phyloP scores from a whole-genome alignment of 2,888 invertebrate species.

The Muscina levida region DNA sequence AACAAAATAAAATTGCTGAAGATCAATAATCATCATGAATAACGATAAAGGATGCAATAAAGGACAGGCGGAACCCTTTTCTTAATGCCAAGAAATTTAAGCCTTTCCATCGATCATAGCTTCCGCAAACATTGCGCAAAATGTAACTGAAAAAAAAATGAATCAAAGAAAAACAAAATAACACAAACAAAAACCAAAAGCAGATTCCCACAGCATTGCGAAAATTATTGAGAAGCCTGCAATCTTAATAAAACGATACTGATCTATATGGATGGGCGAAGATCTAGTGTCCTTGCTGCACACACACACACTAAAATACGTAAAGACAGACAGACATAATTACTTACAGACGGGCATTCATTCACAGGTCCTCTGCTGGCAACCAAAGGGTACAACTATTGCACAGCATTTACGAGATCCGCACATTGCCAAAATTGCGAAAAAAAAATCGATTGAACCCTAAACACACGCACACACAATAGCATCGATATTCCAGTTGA shows the following conservation, averaged over 20 bases:
- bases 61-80: conserved; percentile 68
- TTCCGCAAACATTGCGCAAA: conserved; percentile 68
- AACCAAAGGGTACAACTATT: conserved; percentile 75
- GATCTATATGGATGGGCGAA: conserved; percentile 65
- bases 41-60: too few species aligned
- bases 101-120: conserved; percentile 69
- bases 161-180: too few species aligned
- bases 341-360: too few species aligned
- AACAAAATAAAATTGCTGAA: too few species aligned
- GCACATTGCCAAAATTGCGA: conserved; percentile 54
- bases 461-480: conserved; percentile 52
- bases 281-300: conserved; percentile 37
- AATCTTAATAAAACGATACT: conserved; percentile 65
- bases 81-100: conserved; percentile 55
- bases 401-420: neutral
- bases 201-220: conserved; percentile 67
- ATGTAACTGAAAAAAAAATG: conserved; percentile 45
- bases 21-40: too few species aligned
- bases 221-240: conserved; percentile 39
- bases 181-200: conserved; percentile 19
- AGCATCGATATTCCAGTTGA: conserved; percentile 51
- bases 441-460: conserved; percentile 6
- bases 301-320: too few species aligned
- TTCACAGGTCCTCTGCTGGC: conserved; percentile 65
- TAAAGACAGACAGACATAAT: too few species aligned